These are phyloP conservation scores for Colostygia pectinataria DNA, from an alignment of 2,888 invertebrate species.

Conservation along the genomic window DNA sequence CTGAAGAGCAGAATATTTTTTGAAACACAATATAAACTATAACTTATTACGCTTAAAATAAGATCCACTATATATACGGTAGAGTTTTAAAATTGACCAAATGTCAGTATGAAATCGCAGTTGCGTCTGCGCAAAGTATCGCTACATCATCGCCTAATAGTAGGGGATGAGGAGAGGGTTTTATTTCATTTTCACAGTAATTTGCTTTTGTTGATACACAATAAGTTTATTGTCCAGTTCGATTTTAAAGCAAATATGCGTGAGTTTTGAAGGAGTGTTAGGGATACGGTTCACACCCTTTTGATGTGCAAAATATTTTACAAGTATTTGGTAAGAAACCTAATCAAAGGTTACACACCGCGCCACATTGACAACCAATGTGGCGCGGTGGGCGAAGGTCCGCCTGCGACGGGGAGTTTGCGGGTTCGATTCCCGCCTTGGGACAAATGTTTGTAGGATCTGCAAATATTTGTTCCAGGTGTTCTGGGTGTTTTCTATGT, in stretches of 20 bases:
- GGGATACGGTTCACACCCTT: constrained; percentile 71
- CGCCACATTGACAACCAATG: not conserved
- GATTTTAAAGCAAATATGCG: constrained; percentile 78
- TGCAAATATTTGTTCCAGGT: too few relatives aligned
- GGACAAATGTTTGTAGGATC: too few relatives aligned
- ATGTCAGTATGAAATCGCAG: constrained; percentile 57
- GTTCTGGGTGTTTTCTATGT: too few relatives aligned
- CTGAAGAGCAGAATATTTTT: constrained; percentile 40
- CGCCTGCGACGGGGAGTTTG: too few relatives aligned
- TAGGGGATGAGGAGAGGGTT: constrained; percentile 77
- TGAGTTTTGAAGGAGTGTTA: constrained; percentile 60
- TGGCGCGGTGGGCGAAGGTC: too few relatives aligned
- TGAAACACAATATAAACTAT: constrained; percentile 24
- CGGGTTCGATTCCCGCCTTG: too few relatives aligned
- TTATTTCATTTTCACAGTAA: constrained; percentile 81
- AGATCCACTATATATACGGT: constrained; percentile 39
- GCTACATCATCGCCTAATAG: constrained; percentile 81
- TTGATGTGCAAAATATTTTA: constrained; percentile 38
- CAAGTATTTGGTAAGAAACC: not conserved
- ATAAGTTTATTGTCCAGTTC: constrained; percentile 71
- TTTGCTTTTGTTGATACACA: constrained; percentile 75
- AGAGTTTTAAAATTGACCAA: constrained; percentile 40
- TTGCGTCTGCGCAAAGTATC: constrained; percentile 74
- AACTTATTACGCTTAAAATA: constrained; percentile 25
- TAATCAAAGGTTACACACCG: constrained; percentile 2